phyloP scores from a whole-genome alignment of 2,797 vertebrate genomes.

The Esox masquinongy region DNA sequence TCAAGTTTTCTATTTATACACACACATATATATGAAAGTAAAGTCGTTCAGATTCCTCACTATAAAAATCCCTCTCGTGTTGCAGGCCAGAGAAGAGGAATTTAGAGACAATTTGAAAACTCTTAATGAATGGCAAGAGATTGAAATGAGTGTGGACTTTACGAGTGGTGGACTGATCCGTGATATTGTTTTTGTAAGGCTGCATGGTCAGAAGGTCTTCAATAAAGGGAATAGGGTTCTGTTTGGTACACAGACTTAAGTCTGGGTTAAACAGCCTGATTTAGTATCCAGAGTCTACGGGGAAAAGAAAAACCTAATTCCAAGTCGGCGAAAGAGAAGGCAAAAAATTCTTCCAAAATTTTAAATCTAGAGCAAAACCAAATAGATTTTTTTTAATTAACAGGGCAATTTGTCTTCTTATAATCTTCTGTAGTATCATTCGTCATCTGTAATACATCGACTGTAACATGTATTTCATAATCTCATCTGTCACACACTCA shows the following conservation, averaged over 20 bases:
- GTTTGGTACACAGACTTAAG: background rate
- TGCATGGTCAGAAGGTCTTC: no score
- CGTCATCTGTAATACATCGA: conserved; percentile 34
- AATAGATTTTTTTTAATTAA: conserved; percentile 23
- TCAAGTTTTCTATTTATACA: background rate
- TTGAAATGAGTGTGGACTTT: background rate
- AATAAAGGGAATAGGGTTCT: no score
- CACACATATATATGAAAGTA: background rate
- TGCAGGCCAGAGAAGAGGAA: background rate
- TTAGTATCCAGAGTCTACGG: background rate
- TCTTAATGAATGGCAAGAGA: conserved; percentile 50
- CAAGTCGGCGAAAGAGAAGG: background rate
- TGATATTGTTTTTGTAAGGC: no score
- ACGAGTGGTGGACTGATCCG: no score
- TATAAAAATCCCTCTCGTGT: background rate
- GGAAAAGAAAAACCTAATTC: background rate
- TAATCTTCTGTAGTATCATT: conserved; percentile 29
- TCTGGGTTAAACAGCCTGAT: background rate
- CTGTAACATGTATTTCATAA: conserved; percentile 21
- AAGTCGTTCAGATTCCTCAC: background rate
- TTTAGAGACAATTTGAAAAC: background rate
- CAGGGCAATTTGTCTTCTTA: conserved; percentile 37
- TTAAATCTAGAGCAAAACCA: background rate
- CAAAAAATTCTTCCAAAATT: background rate
- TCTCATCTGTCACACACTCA: conserved; percentile 34